Conservation (phyloP, 2,113 vertebrate species). For the Phainopepla nitens region DNA sequence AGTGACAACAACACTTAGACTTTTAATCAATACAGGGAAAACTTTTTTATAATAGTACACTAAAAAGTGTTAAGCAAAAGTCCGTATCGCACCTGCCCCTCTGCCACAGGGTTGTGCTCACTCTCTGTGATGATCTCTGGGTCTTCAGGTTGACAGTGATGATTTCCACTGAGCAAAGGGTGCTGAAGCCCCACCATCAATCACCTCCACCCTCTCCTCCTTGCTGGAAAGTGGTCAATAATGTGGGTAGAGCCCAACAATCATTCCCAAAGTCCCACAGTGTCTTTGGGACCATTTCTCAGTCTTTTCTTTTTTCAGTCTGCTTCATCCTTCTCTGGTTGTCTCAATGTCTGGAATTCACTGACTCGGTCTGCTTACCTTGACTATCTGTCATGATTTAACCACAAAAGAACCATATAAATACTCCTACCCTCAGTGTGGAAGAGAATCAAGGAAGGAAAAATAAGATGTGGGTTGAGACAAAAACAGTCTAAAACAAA, state of each 20-base stretch:
- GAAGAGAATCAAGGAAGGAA: background rate
- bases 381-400: background rate
- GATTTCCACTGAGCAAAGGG: background rate
- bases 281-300: background rate
- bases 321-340: background rate
- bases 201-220: background rate
- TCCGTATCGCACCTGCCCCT: background rate
- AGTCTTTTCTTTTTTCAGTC: background rate
- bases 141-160: background rate
- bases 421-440: background rate
- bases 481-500: background rate
- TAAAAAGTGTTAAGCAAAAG: background rate
- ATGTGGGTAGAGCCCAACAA: background rate
- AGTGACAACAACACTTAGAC: background rate
- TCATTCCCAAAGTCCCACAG: background rate
- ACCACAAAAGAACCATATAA: background rate
- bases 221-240: background rate
- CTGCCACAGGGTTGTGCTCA: background rate
- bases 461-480: background rate
- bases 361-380: fast-evolving
- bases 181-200: background rate
- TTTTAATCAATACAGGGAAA: background rate
- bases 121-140: background rate
- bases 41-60: background rate
- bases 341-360: background rate